Evolutionary conservation across 2,113 vertebrate genomes (phyloP), one percentile per base, ranked within the genome.

Genomic region (Tachysurus fulvidraco): DNA sequence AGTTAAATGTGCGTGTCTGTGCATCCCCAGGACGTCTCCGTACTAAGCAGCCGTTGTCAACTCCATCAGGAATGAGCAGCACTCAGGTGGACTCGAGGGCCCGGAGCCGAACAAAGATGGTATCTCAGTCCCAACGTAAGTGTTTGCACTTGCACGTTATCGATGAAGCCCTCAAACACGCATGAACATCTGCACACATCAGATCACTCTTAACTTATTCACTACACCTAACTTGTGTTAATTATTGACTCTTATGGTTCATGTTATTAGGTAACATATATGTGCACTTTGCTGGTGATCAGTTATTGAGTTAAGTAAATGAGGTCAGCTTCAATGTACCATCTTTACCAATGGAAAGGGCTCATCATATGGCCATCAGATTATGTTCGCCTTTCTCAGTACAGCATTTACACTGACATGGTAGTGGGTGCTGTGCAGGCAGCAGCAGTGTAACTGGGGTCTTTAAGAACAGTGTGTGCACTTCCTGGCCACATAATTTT

Each of bases 91-190:
- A 99, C 92, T 97, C 97, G 21, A 94, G 97, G 91, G 97, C 98
- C 88, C 96, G 98, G 88, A 98, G 95, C 89, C 96, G 97, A 92
- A 96, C 96, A 87, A 99, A 99, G 94, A 96, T 97, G 95, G 97
- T 98, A 87, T 99, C 98, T 77, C 98, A 99, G 90, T 99, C 98
- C 7, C 97, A 99, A 95, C 98, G 98, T 99, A 97, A 85, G 97
- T 96, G 93, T 91, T 80, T 50, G 19, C 81, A 64, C 65, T 62
- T 23, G 23, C 19, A 62, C 17, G n/a, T 65, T 14, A 12, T 36
- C 54, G 19, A 55, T 21, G 19, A 2, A 62, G 28, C 78, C 81
- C 76, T 62, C n/a, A 76, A 57, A 71, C 83, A 88, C 67, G 6
- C 11, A 55, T 73, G 23, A 76, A 76, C 13, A 54, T 54, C 14